Evolutionary conservation across 2,888 invertebrate species (phyloP).

Genomic region (Coleophora deauratella): DNA sequence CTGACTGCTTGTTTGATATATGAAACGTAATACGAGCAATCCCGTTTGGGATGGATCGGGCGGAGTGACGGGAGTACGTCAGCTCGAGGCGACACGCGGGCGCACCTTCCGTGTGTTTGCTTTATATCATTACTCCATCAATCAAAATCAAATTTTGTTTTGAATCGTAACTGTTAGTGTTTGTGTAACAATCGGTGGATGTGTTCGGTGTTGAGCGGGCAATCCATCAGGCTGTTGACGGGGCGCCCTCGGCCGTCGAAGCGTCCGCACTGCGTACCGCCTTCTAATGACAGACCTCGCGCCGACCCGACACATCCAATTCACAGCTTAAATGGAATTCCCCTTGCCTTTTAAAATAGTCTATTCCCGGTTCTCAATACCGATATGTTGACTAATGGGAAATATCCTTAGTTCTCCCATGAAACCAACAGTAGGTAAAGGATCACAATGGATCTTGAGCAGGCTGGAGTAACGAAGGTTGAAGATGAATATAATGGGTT

Average conservation of each 20-base stretch:
- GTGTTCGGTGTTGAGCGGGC: slow-evolving; percentile 25
- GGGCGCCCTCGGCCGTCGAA: slow-evolving; percentile 32
- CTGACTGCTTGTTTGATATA: slow-evolving; percentile 22
- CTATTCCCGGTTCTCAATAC: neutral
- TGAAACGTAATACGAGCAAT: slow-evolving; percentile 30
- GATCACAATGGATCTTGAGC: too few relatives aligned
- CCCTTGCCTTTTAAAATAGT: slow-evolving; percentile 17
- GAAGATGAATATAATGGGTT: too few relatives aligned
- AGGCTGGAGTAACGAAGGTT: too few relatives aligned
- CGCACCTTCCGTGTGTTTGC: slow-evolving; percentile 58
- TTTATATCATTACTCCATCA: slow-evolving; percentile 72
- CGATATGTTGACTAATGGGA: too few relatives aligned
- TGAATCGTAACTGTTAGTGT: slow-evolving; percentile 67
- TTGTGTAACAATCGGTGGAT: slow-evolving; percentile 63
- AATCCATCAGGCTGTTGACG: slow-evolving; percentile 62
- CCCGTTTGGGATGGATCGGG: slow-evolving; percentile 22
- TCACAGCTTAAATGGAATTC: slow-evolving; percentile 72
- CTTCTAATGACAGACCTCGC: slow-evolving; percentile 53
- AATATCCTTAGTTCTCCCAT: too few relatives aligned
- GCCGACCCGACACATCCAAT: slow-evolving; percentile 63
- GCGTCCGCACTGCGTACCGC: slow-evolving; percentile 26
- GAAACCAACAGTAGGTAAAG: too few relatives aligned
- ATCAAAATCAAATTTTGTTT: slow-evolving; percentile 66
- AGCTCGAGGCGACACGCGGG: slow-evolving; percentile 35
- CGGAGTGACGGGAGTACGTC: slow-evolving; percentile 36